Evolutionary conservation across 2,888 invertebrate genomes (phyloP), one percentile per base, ranked within the genome.

Genomic region (Stenotaenia linearis): DNA sequence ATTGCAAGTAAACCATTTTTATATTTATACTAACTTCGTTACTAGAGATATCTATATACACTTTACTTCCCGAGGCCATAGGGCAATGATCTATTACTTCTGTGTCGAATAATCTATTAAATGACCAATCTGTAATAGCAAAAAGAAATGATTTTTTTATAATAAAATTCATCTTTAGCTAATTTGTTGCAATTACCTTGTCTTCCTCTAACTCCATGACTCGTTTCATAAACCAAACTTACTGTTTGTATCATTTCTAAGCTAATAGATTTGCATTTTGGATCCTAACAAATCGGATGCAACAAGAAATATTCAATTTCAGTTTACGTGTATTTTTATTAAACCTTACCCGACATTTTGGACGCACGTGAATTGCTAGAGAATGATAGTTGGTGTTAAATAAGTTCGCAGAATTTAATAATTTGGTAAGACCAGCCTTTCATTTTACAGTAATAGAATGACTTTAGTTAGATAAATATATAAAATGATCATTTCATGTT

Each of bases 361-460:
- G 93, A 80, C 95, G 90, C 40, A 96, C 90, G 87, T 95, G 93
- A 56, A 98, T 88, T 21, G 93, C 93, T 80, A 97, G 88, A 0
- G 97, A 97, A 87, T 97, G 96, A 85, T 95, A 98, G 84, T 94
- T 93, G 1, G 96, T 94, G 85, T 96, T 95, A 85, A 97, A 96
- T 79, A 98, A 92, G 85, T 92, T 91, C 79, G 94, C 93, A 0
- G 98, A 94, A 86, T 96, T 96, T 4, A 98, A 89, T 78, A 98
- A 87, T 0, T 94, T 92, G 18, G 94, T 92, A 83, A 98, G 89
- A 1, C 98, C 98, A 84, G 91, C 89, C 90, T 91, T 84, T n/a
- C n/a, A n/a, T n/a, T n/a, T n/a, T n/a, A n/a, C n/a, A n/a, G 56
- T 86, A 86, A 82, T 86, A 85, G 82, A 82, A 82, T 80, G 79